Percentiles rank a stretch among this genome's conserved stretches.
Conservation (phyloP, 2,113 vertebrate genomes). For the Lates calcarifer region DNA sequence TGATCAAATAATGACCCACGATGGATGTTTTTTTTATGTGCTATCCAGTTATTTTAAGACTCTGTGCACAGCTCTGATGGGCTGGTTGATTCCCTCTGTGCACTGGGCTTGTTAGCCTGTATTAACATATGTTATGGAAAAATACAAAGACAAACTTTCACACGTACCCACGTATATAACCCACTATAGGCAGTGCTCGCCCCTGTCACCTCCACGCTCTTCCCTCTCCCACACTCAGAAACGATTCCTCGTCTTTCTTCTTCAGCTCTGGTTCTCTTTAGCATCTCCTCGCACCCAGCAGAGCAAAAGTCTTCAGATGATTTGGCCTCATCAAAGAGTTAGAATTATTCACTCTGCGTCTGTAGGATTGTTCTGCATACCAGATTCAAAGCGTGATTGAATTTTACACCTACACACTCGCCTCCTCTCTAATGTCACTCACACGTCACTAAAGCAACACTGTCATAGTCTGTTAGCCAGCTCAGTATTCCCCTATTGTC, state of each 20-base stretch:
- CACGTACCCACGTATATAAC: constrained; percentile 18
- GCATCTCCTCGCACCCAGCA: constrained; percentile 12
- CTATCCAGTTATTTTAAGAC: constrained; percentile 50
- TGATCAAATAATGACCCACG: constrained; percentile 45
- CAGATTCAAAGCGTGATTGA: constrained; percentile 52
- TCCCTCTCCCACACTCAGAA: constrained; percentile 32
- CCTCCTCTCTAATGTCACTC: constrained; percentile 64
- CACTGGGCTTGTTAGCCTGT: constrained; percentile 23
- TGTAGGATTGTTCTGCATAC: constrained; percentile 57
- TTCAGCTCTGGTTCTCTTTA: constrained; percentile 37
- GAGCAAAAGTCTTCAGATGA: constrained; percentile 45
- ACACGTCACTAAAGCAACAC: constrained; percentile 53
- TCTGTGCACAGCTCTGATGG: constrained; percentile 15
- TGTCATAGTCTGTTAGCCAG: constrained; percentile 62
- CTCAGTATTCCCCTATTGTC: constrained; percentile 56
- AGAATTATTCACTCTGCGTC: constrained; percentile 54
- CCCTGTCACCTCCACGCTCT: not conserved
- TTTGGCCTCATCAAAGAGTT: constrained; percentile 52
- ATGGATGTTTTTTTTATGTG: constrained; percentile 36
- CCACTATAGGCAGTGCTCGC: not conserved
- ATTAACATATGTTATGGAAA: constrained; percentile 28
- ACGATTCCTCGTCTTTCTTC: constrained; percentile 27
- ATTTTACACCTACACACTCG: constrained; percentile 61
- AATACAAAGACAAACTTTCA: constrained; percentile 25
- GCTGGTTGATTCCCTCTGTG: constrained; percentile 19